Evolutionary conservation across 1,140 invertebrate genomes (phyloP), one percentile per base, ranked within the genome.

Genomic region (Drosophila sucinea): DNA sequence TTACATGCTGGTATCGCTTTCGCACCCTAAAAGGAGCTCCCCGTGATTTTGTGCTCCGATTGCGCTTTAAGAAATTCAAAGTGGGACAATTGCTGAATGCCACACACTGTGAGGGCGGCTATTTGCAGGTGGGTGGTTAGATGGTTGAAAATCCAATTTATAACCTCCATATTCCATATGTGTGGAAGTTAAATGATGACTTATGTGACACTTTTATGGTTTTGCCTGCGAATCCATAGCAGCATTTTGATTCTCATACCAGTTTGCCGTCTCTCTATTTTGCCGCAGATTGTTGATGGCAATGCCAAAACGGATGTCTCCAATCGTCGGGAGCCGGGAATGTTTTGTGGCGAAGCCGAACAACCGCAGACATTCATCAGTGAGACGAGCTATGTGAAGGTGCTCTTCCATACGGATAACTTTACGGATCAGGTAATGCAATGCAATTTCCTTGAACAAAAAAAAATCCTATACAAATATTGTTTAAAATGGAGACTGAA

Each of bases 301-400:
- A 97, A 97, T 91, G 95, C 96, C 3, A 97, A 97, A 89, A 96
- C 96, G 6, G 96, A 96, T 89, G 95, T 97, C 6, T 96, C 95
- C 61, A 97, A 97, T 92, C 94, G 96, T 44, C 96, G 96, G 74
- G 96, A 97, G 70, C 96, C 96, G 0, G 97, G 97, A 3, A 95
- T 97, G 65, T 98, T 97, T 91, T 98, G 97, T 91, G 97, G 97
- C 0, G 97, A 98, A 91, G 97, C 96, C 11, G 97, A 98, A 83
- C 97, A 98, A 79, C 96, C 97, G 0, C 96, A 98, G 92, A 97
- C 96, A 4, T 98, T 98, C 93, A 98, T 98, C 84, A 98, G 97
- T 10, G 97, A 98, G 93, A 98, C 97, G 8, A 97, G 96, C 84
- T 96, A 97, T 92, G 97, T 98, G 7, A 96, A 96, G 86, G 95